Percentiles rank a stretch among this genome's conserved stretches.
phyloP scores from a whole-genome alignment of 1,140 invertebrate genomes.

The Hirudo medicinalis region DNA sequence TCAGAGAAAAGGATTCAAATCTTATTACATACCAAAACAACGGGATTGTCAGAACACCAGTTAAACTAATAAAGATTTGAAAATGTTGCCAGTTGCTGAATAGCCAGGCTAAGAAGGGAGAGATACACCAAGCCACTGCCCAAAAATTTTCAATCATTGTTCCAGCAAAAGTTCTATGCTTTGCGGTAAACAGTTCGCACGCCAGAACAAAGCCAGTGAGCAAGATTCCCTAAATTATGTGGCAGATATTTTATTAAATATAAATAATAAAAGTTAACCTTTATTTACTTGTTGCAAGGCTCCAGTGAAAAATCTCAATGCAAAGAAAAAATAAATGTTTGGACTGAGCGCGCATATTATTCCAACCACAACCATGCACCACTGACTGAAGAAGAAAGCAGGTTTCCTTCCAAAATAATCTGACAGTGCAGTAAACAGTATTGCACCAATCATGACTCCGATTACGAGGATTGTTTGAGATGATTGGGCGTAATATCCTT shows the following conservation, averaged over 20 bases:
- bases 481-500: constrained; percentile 28
- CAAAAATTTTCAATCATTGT: constrained; percentile 39
- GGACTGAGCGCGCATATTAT: constrained; percentile 28
- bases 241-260: background rate
- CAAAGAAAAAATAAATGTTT: constrained; percentile 31
- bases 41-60: constrained; percentile 39
- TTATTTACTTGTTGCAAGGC: constrained; percentile 34
- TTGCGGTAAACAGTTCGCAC: constrained; percentile 45
- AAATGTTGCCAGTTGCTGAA: constrained; percentile 44
- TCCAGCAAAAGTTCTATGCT: constrained; percentile 42
- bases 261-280: background rate
- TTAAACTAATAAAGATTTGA: constrained; percentile 41
- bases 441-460: constrained; percentile 63
- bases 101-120: constrained; percentile 39
- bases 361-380: constrained; percentile 33
- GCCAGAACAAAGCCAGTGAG: constrained; percentile 34
- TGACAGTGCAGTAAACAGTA: constrained; percentile 64
- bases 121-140: constrained; percentile 38
- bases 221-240: constrained; percentile 29
- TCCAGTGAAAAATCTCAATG: constrained; percentile 35
- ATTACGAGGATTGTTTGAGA: constrained; percentile 67
- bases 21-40: constrained; percentile 39
- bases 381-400: constrained; percentile 34
- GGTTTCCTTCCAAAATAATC: constrained; percentile 51
- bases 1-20: background rate